Evolutionary conservation across 2,797 vertebrate genomes (phyloP).

Genomic region (Lagorchestes hirsutus): DNA sequence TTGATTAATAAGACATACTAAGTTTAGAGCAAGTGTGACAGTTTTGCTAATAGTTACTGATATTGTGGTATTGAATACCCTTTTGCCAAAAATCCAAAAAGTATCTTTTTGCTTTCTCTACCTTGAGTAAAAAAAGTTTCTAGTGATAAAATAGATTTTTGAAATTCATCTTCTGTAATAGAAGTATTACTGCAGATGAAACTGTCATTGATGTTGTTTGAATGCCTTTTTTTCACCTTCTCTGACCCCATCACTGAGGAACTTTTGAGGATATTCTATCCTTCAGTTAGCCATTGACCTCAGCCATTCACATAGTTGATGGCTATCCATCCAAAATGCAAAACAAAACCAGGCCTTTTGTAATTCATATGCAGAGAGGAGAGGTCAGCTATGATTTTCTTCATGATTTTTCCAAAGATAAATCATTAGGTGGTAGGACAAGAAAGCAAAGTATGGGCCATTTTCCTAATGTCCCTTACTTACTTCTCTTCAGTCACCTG

Average conservation of each 20-base stretch:
- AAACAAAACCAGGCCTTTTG: neutral
- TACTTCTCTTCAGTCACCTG: neutral
- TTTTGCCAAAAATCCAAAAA: neutral
- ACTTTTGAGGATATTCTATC: neutral
- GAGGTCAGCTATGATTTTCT: neutral
- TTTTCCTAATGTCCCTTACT: neutral
- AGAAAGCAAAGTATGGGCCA: neutral
- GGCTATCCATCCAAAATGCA: slow-evolving; percentile 35
- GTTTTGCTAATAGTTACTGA: no score
- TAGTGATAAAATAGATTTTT: neutral
- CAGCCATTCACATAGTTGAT: neutral
- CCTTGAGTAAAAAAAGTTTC: neutral
- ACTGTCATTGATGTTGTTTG: neutral
- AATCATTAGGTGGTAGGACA: neutral
- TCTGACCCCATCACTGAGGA: neutral
- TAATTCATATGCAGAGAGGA: slow-evolving; percentile 34
- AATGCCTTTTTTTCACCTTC: neutral
- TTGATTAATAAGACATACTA: neutral
- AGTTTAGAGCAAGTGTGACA: neutral
- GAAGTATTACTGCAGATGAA: neutral
- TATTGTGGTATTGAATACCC: no score
- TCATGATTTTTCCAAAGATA: neutral
- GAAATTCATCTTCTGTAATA: neutral
- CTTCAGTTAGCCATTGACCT: neutral
- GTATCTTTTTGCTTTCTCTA: neutral